These are phyloP conservation scores for Hydrophis major DNA, from an alignment of 2,797 vertebrate species.

Conservation along the genomic window DNA sequence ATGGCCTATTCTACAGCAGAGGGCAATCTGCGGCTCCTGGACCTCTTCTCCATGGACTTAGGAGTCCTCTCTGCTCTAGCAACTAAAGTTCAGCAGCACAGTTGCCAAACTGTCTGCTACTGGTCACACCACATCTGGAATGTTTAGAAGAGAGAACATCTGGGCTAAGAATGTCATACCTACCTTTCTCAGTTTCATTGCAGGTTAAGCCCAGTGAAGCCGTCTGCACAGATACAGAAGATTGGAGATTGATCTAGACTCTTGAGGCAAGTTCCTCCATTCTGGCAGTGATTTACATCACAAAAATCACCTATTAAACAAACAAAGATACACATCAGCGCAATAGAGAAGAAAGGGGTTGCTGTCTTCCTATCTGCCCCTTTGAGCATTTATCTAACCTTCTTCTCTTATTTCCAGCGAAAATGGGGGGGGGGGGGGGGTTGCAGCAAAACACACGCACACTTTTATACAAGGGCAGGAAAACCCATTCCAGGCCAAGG, in stretches of 20 bases:
- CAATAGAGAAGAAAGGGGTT: background rate
- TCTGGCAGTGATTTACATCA: slow-evolving; percentile 82
- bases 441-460: background rate
- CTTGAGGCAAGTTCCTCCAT: slow-evolving; percentile 88
- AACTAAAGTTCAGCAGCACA: background rate
- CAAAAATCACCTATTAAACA: slow-evolving; percentile 84
- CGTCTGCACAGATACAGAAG: slow-evolving; percentile 88
- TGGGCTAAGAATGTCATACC: background rate
- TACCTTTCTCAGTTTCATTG: slow-evolving; percentile 87
- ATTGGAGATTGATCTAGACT: slow-evolving; percentile 77
- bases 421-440: too few relatives aligned
- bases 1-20: background rate
- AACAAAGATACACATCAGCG: background rate
- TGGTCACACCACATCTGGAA: background rate
- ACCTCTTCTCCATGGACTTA: background rate
- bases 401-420: background rate
- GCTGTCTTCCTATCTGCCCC: background rate
- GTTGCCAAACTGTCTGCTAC: background rate
- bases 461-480: background rate
- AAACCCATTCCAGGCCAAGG: background rate
- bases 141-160: background rate
- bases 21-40: background rate
- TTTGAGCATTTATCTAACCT: background rate
- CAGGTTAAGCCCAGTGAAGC: slow-evolving; percentile 85
- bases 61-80: background rate